Evolutionary conservation across 1,140 invertebrate species (phyloP).

Genomic region (Goniozus legneri): DNA sequence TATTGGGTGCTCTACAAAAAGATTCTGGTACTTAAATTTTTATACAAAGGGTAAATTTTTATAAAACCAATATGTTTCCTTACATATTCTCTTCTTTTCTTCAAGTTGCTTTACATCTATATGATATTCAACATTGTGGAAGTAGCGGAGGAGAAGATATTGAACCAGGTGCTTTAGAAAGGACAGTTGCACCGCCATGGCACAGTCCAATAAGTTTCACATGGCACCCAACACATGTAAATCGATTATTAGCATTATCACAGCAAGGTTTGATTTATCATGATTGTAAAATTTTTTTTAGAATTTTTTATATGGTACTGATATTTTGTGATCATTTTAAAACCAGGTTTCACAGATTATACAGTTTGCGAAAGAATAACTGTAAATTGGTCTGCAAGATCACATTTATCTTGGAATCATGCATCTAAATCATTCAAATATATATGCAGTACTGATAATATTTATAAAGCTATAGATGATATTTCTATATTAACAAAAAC

Average conservation of each 20-base stretch:
- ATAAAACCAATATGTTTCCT: no score
- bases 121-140: constrained; percentile 76
- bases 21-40: constrained; percentile 53
- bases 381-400: constrained; percentile 71
- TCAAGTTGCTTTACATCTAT: constrained; percentile 62
- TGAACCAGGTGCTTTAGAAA: constrained; percentile 73
- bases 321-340: constrained; percentile 22
- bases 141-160: constrained; percentile 63
- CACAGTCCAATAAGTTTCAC: constrained; percentile 66
- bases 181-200: constrained; percentile 61
- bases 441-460: constrained; percentile 55
- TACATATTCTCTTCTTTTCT: no score
- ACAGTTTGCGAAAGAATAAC: constrained; percentile 79
- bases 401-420: constrained; percentile 71
- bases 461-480: constrained; percentile 62
- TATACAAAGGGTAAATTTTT: not conserved
- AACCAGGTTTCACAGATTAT: constrained; percentile 67
- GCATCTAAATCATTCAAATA: constrained; percentile 67
- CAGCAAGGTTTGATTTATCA: constrained; percentile 51
- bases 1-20: constrained; percentile 71
- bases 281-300: not conserved
- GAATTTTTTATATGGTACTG: not conserved
- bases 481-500: constrained; percentile 71
- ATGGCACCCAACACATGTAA: constrained; percentile 79
- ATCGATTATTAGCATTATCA: constrained; percentile 69